Evolutionary conservation across 2,113 vertebrate species (phyloP).

Genomic region (Dasyurus viverrinus): DNA sequence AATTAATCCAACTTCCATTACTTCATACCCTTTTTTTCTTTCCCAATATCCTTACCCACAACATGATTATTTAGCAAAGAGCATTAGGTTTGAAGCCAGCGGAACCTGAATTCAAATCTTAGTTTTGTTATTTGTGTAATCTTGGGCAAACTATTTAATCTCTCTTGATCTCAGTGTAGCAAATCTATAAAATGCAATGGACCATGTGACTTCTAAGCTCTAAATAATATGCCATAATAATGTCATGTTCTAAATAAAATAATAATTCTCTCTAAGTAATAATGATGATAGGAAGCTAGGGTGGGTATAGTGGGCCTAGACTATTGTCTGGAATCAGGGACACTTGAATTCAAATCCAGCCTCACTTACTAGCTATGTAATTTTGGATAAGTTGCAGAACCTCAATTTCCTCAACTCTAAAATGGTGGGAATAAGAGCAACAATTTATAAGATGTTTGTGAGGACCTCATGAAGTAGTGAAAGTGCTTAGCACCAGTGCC

Average conservation of each 20-base stretch:
- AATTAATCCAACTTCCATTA: background rate
- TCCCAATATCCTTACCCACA: background rate
- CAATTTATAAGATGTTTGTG: background rate
- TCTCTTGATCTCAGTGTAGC: background rate
- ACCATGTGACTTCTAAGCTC: background rate
- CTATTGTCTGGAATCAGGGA: background rate
- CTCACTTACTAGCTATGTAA: background rate
- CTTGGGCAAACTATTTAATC: background rate
- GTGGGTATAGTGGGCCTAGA: background rate
- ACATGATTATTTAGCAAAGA: background rate
- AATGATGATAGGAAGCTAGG: too few species aligned
- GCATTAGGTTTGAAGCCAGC: background rate
- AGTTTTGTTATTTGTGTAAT: background rate
- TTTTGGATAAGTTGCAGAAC: background rate
- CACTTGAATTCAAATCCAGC: background rate
- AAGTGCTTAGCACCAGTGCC: background rate
- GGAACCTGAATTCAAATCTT: background rate
- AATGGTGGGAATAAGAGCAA: background rate
- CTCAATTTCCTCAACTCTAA: background rate
- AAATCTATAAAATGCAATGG: background rate
- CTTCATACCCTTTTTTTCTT: background rate
- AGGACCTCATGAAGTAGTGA: background rate
- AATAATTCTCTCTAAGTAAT: too few species aligned
- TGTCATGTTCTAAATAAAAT: background rate
- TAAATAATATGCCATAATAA: background rate